Conservation (phyloP, 2,797 vertebrate genomes). For the Ceryle rudis region DNA sequence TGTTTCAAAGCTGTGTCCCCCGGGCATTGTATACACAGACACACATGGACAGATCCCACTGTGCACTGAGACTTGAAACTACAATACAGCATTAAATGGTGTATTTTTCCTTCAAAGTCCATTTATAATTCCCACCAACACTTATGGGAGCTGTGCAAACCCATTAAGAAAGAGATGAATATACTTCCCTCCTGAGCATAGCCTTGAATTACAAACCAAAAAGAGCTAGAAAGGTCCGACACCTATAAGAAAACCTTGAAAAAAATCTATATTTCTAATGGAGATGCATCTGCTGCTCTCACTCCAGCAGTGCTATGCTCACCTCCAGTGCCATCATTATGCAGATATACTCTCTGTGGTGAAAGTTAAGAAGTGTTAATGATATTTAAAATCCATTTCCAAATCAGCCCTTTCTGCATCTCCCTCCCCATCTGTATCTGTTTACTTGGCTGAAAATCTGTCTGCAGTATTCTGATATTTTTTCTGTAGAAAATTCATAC, state of each 20-base stretch:
- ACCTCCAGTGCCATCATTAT: background rate
- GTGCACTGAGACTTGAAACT: background rate
- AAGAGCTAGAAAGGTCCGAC: background rate
- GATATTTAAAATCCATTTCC: slow-evolving; percentile 37
- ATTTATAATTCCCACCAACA: slow-evolving; percentile 42
- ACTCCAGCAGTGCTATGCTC: background rate
- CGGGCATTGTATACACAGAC: background rate
- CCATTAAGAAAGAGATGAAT: slow-evolving; percentile 42
- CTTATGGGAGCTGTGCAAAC: slow-evolving; percentile 8
- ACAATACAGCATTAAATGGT: background rate
- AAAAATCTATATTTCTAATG: slow-evolving; percentile 27
- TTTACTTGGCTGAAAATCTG: background rate
- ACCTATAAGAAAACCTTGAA: background rate
- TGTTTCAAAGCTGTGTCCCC: background rate
- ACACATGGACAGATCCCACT: background rate
- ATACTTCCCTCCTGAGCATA: background rate
- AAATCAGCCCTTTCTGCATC: background rate
- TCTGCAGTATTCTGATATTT: background rate
- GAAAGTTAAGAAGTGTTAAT: background rate
- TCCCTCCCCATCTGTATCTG: background rate
- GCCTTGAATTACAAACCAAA: slow-evolving; percentile 38
- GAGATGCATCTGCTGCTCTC: background rate
- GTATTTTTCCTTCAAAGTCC: slow-evolving; percentile 22
- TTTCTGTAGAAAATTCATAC: background rate
- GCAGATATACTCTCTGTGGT: background rate